phyloP scores from a whole-genome alignment of 2,797 vertebrate species.

The Perodicticus potto region DNA sequence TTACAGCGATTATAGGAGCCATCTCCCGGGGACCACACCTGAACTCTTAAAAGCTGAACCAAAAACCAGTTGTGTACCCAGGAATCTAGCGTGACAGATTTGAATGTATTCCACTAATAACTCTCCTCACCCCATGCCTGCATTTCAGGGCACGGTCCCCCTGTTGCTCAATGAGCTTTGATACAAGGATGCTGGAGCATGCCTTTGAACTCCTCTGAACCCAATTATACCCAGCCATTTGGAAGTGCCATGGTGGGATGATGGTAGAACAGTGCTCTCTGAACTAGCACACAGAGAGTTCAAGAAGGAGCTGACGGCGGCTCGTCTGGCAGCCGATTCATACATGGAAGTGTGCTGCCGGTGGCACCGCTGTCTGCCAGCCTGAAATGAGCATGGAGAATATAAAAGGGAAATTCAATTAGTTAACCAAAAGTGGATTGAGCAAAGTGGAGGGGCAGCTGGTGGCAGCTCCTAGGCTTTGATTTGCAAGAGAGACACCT shows the following conservation, averaged over 20 bases:
- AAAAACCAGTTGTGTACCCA: slow-evolving; percentile 81
- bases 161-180: slow-evolving; percentile 88
- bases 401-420: slow-evolving; percentile 78
- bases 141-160: slow-evolving; percentile 81
- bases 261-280: slow-evolving; percentile 84
- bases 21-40: slow-evolving; percentile 83
- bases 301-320: slow-evolving; percentile 78
- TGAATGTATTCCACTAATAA: slow-evolving; percentile 81
- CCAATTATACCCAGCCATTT: slow-evolving; percentile 90
- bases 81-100: slow-evolving; percentile 81
- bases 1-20: slow-evolving; percentile 80
- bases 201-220: slow-evolving; percentile 90
- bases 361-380: slow-evolving; percentile 75
- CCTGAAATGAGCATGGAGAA: slow-evolving; percentile 59
- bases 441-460: slow-evolving; percentile 67
- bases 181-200: slow-evolving; percentile 86
- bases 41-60: slow-evolving; percentile 80
- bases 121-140: slow-evolving; percentile 84
- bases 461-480: slow-evolving; percentile 64
- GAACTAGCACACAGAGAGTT: slow-evolving; percentile 87
- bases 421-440: slow-evolving; percentile 79
- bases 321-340: slow-evolving; percentile 80
- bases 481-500: slow-evolving; percentile 68
- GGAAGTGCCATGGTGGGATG: slow-evolving; percentile 84
- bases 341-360: slow-evolving; percentile 63